These are phyloP conservation scores for Cottus gobio DNA, from an alignment of 2,113 vertebrate species.

Conservation along the genomic window DNA sequence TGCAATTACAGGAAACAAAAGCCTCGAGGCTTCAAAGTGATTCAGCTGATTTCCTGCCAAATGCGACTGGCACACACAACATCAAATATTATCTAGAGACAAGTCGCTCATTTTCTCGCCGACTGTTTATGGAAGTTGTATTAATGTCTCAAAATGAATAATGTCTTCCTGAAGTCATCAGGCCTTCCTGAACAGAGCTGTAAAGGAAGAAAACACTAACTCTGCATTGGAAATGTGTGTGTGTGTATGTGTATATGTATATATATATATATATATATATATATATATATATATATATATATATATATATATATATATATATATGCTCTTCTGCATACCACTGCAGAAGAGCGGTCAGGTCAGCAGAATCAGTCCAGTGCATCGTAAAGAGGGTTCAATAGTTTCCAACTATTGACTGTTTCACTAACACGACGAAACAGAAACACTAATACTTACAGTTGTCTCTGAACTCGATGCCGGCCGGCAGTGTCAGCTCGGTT, in stretches of 20 bases:
- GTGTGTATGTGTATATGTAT: background rate
- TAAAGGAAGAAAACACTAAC: background rate
- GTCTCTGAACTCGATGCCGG: constrained; percentile 97
- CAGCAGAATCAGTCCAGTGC: background rate
- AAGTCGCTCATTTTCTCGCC: background rate
- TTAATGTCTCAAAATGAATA: background rate
- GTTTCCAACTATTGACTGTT: constrained; percentile 69
- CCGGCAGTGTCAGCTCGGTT: constrained; percentile 90
- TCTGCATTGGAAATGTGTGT: background rate
- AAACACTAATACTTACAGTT: constrained; percentile 88
- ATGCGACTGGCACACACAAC: background rate
- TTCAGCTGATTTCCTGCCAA: constrained; percentile 12
- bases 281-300: background rate
- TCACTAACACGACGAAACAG: constrained; percentile 5
- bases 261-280: background rate
- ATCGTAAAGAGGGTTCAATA: constrained; percentile 54
- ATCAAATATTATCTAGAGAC: background rate
- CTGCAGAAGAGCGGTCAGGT: background rate
- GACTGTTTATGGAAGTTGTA: background rate
- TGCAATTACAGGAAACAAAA: constrained; percentile 10
- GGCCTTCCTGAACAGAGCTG: background rate
- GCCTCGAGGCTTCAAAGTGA: background rate
- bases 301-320: background rate
- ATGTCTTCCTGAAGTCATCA: background rate
- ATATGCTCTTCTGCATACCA: too few species aligned